phyloP scores from a whole-genome alignment of 2,797 vertebrate species.

The Taenioides sp. region DNA sequence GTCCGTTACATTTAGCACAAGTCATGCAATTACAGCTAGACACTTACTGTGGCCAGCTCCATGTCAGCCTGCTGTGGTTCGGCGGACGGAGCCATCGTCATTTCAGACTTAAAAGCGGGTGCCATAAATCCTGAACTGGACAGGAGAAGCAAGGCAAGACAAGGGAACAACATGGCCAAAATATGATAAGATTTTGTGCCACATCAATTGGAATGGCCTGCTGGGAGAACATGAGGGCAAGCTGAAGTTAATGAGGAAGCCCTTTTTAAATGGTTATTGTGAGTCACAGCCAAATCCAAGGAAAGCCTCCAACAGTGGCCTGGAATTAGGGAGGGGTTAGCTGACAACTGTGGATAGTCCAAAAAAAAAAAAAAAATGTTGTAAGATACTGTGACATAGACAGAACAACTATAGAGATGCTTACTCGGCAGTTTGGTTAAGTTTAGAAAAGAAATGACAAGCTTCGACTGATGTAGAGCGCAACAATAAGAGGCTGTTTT shows the following conservation, averaged over 20 bases:
- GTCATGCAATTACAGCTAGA: constrained; percentile 39
- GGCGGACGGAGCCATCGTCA: constrained; percentile 43
- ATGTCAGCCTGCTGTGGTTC: constrained; percentile 67
- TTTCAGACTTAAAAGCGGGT: constrained; percentile 49
- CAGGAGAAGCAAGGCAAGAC: constrained; percentile 54
- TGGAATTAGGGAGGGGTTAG: constrained; percentile 79
- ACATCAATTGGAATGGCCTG: constrained; percentile 43
- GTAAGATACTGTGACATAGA: constrained; percentile 23
- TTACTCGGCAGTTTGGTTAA: constrained; percentile 12
- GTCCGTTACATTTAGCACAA: constrained; percentile 32
- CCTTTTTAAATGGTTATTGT: constrained; percentile 78
- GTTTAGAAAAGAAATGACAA: not conserved
- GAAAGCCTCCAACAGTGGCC: constrained; percentile 67
- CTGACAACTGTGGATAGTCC: constrained; percentile 50
- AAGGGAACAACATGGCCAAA: constrained; percentile 64
- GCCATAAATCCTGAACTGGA: constrained; percentile 50
- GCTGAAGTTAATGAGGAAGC: constrained; percentile 71
- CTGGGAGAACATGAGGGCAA: constrained; percentile 49
- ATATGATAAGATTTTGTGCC: constrained; percentile 49
- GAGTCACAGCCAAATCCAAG: constrained; percentile 74
- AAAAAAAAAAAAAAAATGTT: constrained; percentile 27
- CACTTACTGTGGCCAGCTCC: constrained; percentile 79
- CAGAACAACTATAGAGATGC: not conserved
- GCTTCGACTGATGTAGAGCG: not conserved
- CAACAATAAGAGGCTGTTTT: not conserved